Conservation (phyloP, 2,797 vertebrate species). For the Lemur catta region DNA sequence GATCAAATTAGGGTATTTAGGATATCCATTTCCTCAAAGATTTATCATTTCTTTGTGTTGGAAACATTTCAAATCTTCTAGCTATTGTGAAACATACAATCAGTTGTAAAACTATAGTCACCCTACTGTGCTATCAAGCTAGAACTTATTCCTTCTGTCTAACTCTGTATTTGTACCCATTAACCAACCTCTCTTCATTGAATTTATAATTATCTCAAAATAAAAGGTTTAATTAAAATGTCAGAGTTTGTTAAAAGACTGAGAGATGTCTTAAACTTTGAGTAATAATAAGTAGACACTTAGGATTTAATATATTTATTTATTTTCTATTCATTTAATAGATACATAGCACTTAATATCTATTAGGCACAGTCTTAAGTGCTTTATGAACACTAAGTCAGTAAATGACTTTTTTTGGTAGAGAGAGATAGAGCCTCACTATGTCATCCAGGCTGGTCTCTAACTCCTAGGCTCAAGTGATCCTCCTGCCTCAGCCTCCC, state of each 20-base stretch:
- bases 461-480: not conserved
- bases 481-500: not conserved
- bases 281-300: not conserved
- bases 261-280: not conserved
- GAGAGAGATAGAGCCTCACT: not conserved
- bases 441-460: not conserved
- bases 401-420: not conserved
- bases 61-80: not conserved
- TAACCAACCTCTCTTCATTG: not conserved
- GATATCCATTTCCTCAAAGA: not conserved
- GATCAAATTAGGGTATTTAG: not conserved
- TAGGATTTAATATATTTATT: not conserved
- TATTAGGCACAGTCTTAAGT: not conserved
- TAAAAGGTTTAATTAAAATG: not conserved
- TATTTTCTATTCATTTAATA: slow-evolving; percentile 17
- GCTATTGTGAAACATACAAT: not conserved
- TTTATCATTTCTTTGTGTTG: not conserved
- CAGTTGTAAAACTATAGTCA: not conserved
- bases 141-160: not conserved
- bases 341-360: not conserved
- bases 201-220: not conserved
- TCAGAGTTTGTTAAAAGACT: not conserved
- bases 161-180: not conserved
- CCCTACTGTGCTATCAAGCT: not conserved
- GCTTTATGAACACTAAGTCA: not conserved